phyloP scores from a whole-genome alignment of 2,113 vertebrate genomes.

The Pedetes capensis region DNA sequence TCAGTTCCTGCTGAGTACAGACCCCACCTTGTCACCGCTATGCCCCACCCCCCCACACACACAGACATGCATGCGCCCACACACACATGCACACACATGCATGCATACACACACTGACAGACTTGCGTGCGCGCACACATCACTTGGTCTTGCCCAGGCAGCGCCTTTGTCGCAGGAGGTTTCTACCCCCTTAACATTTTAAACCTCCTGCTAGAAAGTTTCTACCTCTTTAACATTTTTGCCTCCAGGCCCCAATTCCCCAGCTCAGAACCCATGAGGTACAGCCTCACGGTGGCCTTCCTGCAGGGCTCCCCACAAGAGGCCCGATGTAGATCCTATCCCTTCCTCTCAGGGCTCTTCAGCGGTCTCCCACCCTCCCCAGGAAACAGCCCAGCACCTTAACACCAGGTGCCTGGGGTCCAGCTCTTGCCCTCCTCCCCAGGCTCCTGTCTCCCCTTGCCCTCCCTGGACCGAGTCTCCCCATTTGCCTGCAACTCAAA shows the following conservation, averaged over 20 bases:
- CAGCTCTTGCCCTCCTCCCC: no score
- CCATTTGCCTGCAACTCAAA: no score
- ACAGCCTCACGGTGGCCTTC: neutral
- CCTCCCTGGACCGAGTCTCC: accelerated
- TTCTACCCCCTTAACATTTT: no score
- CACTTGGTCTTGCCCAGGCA: neutral
- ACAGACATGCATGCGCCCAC: no score
- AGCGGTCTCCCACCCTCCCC: neutral
- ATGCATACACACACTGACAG: neutral
- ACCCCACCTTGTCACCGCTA: no score
- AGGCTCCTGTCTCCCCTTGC: neutral
- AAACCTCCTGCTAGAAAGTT: no score
- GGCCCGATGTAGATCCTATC: no score
- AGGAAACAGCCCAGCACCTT: neutral
- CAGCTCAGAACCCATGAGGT: neutral
- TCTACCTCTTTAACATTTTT: neutral
- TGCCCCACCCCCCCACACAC: neutral
- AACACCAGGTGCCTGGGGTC: neutral
- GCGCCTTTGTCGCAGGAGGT: neutral
- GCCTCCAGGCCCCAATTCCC: neutral
- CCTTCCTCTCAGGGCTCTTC: no score
- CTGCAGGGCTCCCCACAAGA: no score
- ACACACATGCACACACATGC: no score
- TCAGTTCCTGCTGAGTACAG: neutral
- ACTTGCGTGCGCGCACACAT: no score